A percentile compares a stretch with the other conserved stretches of the same genome.
phyloP scores from a whole-genome alignment of 2,113 vertebrate species.

The Emberiza fucata region DNA sequence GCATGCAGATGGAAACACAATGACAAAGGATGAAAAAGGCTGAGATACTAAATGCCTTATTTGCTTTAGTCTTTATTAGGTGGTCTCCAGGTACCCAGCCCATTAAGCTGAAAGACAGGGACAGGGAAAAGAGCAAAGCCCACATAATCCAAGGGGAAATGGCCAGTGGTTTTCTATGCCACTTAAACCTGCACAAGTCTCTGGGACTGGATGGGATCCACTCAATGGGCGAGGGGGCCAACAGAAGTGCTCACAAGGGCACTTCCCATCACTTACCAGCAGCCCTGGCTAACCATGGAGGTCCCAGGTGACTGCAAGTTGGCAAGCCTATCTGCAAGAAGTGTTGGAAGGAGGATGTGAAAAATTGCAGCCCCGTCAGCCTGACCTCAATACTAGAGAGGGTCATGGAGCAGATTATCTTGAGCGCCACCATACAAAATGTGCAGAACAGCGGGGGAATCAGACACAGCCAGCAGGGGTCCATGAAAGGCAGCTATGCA shows the following conservation, averaged over 20 bases:
- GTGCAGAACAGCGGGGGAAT: background rate
- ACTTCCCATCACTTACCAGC: background rate
- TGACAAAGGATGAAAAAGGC: background rate
- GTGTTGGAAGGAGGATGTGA: background rate
- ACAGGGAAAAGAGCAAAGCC: background rate
- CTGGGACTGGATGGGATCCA: background rate
- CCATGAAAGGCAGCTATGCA: background rate
- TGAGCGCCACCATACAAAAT: rapidly evolving
- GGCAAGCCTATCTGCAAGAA: background rate
- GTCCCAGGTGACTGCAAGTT: background rate
- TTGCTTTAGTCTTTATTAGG: background rate
- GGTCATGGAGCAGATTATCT: background rate
- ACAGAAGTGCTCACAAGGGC: background rate
- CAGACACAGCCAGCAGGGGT: background rate
- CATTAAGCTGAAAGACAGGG: background rate
- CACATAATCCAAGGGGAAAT: background rate
- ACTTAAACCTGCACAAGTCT: background rate
- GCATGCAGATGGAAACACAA: background rate
- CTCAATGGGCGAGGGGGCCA: rapidly evolving
- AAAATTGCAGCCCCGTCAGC: background rate
- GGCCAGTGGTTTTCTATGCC: background rate
- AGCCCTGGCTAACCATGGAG: too few species aligned
- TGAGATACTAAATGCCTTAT: background rate
- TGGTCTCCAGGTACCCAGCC: background rate
- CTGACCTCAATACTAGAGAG: background rate